Evolutionary conservation across 2,888 invertebrate genomes (phyloP).

Genomic region (Temnothorax ravouxi): DNA sequence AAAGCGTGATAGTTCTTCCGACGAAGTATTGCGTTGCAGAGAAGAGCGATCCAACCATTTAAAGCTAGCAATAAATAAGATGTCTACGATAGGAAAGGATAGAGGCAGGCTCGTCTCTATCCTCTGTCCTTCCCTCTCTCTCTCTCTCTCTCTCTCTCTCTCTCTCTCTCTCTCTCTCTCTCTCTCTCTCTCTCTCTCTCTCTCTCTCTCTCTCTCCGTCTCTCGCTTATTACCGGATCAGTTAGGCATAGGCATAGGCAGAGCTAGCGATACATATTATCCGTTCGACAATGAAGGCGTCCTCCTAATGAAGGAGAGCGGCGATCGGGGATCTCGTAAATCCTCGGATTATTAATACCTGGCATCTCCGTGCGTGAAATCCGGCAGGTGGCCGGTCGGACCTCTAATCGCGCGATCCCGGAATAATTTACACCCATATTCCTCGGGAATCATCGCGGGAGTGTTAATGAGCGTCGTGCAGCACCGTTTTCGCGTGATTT

Average conservation of each 20-base stretch:
- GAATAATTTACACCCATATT: slow-evolving; percentile 76
- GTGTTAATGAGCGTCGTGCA: slow-evolving; percentile 68
- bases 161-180: neutral
- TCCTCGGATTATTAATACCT: slow-evolving; percentile 78
- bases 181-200: neutral
- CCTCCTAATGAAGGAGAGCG: slow-evolving; percentile 69
- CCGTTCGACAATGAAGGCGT: slow-evolving; percentile 70
- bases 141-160: too few relatives aligned
- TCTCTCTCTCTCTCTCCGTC: too few relatives aligned
- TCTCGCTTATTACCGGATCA: slow-evolving; percentile 25
- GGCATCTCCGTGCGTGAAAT: slow-evolving; percentile 74
- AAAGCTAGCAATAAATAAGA: slow-evolving; percentile 22
- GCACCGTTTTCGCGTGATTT: slow-evolving; percentile 66
- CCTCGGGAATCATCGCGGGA: slow-evolving; percentile 69
- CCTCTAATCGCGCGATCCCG: slow-evolving; percentile 76
- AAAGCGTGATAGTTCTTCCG: neutral
- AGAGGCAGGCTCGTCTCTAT: neutral
- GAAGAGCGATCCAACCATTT: neutral
- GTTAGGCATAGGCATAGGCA: neutral
- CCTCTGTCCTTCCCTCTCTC: neutral
- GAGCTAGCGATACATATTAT: slow-evolving; percentile 44
- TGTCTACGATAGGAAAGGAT: neutral
- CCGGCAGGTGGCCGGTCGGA: slow-evolving; percentile 77
- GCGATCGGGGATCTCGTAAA: slow-evolving; percentile 73
- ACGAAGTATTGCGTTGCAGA: neutral